A percentile compares a stretch with the other conserved stretches of the same genome.
Evolutionary conservation across 2,113 vertebrate genomes (phyloP).

Genomic region (Silurus meridionalis): DNA sequence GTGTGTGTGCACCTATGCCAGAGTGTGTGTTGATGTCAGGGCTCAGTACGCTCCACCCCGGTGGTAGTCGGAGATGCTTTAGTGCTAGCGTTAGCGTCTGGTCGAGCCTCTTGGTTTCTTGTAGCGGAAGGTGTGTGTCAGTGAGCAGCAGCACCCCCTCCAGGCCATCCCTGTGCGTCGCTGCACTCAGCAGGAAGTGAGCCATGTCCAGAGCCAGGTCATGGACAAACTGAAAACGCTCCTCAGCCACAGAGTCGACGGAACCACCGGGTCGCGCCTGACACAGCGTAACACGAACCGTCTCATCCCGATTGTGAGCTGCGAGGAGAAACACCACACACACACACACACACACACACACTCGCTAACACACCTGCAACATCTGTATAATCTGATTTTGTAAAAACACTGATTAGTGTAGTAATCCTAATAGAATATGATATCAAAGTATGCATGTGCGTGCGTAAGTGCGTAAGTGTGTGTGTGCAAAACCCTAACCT

Average conservation of each 20-base stretch:
- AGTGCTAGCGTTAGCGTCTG: conserved; percentile 80
- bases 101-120: conserved; percentile 79
- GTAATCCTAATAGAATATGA: not conserved
- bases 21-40: conserved; percentile 47
- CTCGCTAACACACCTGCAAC: not conserved
- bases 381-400: no score
- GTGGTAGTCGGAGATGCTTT: conserved; percentile 75
- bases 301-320: conserved; percentile 90
- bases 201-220: conserved; percentile 84
- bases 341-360: not conserved
- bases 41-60: conserved; percentile 78
- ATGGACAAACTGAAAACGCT: conserved; percentile 81
- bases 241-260: conserved; percentile 75
- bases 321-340: not conserved
- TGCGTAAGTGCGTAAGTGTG: not conserved
- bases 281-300: conserved; percentile 83
- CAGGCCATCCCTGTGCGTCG: conserved; percentile 75
- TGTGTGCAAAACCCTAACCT: conserved; percentile 67
- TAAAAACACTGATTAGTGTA: not conserved
- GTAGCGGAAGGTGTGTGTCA: conserved; percentile 69
- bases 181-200: conserved; percentile 77
- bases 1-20: not conserved
- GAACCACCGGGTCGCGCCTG: conserved; percentile 76
- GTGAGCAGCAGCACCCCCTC: conserved; percentile 81
- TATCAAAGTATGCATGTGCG: not conserved